These are phyloP conservation scores for Apoda limacodes DNA, from an alignment of 2,888 invertebrate species.

Conservation along the genomic window DNA sequence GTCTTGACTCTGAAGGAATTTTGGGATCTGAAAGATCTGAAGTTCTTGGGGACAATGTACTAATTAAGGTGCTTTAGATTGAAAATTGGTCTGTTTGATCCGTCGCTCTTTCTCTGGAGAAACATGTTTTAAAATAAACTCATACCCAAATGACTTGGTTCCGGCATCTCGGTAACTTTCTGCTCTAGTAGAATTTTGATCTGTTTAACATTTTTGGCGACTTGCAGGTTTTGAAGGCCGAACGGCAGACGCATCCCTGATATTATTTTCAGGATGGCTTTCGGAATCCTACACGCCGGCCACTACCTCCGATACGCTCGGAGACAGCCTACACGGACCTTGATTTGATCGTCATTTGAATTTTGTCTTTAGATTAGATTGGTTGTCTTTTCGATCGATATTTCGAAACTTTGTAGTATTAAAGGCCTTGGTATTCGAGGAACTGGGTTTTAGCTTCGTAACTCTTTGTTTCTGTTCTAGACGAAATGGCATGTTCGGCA, in stretches of 20 bases:
- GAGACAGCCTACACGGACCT: conserved; percentile 8
- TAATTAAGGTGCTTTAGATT: conserved; percentile 18
- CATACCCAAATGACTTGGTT: conserved; percentile 3
- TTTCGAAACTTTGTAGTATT: too few relatives aligned
- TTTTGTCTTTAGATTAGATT: too few relatives aligned
- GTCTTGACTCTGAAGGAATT: conserved; percentile 17
- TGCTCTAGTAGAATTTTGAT: conserved; percentile 4
- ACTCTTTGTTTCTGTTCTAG: too few relatives aligned
- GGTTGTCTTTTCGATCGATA: too few relatives aligned
- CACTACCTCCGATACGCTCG: conserved; percentile 14
- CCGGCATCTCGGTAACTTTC: conserved; percentile 2
- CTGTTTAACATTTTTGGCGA: conserved; percentile 3
- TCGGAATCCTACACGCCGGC: conserved; percentile 10
- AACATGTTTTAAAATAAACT: conserved; percentile 15
- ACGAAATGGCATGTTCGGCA: too few relatives aligned
- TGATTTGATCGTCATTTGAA: too few relatives aligned
- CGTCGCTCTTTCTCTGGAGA: conserved; percentile 11
- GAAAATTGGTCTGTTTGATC: conserved; percentile 17
- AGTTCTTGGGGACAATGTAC: conserved; percentile 8
- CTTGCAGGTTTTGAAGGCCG: conserved; percentile 7
- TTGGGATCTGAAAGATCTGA: conserved; percentile 10
- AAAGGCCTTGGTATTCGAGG: too few relatives aligned
- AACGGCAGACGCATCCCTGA: conserved; percentile 12
- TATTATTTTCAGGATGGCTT: conserved; percentile 9
- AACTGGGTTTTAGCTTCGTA: too few relatives aligned